Conservation (phyloP, 2,888 invertebrate species). For the Zeuzera pyrina region DNA sequence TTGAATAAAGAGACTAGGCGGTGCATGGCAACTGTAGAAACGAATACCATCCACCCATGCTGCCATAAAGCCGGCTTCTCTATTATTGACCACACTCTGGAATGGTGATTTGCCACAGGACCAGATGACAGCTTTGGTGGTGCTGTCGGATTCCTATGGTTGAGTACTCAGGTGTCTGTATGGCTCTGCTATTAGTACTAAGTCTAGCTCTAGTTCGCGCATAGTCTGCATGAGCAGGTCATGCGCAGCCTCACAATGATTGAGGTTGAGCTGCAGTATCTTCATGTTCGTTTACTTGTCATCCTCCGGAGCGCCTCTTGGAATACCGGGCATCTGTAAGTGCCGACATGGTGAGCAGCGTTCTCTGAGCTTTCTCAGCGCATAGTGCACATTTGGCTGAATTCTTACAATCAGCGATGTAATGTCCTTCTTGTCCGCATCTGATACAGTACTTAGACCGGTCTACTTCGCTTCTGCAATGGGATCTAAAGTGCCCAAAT, state of each 20-base stretch:
- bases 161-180: constrained; percentile 4
- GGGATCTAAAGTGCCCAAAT: constrained; percentile 3
- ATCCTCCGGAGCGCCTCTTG: constrained; percentile 2
- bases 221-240: constrained; percentile 6
- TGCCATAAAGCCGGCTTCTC: constrained; percentile 3
- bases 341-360: constrained; percentile 5
- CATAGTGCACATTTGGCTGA: constrained; percentile 1
- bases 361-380: not conserved
- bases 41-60: constrained; percentile 1
- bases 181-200: constrained; percentile 3
- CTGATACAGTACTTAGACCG: constrained; percentile 2
- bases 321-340: constrained; percentile 5
- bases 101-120: constrained; percentile 1
- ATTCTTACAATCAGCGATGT: constrained; percentile 2
- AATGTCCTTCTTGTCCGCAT: constrained; percentile 2
- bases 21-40: constrained; percentile 4
- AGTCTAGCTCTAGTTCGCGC: constrained; percentile 5
- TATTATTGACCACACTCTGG: constrained; percentile 3
- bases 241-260: constrained; percentile 5
- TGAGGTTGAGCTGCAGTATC: too few species aligned
- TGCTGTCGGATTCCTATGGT: constrained; percentile 1
- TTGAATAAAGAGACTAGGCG: constrained; percentile 2
- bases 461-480: constrained; percentile 3
- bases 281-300: constrained; percentile 1
- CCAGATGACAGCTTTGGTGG: constrained; percentile 4